Conservation (phyloP, 1,140 invertebrate species). For the Wiebesia pumilae region DNA sequence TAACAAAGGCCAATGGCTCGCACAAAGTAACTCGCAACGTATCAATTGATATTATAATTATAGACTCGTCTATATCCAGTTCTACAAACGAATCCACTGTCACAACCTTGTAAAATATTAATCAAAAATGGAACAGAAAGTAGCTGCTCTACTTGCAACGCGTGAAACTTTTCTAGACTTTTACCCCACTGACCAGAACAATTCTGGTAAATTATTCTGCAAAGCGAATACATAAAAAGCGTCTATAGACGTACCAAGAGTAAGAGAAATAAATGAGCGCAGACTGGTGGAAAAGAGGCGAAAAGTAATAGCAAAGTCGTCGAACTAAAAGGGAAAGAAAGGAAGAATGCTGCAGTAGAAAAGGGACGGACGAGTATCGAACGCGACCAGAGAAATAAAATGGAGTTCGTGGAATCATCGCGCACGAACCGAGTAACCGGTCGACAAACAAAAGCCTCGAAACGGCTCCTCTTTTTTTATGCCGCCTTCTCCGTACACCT, state of each 20-base stretch:
- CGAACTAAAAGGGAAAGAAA: not conserved
- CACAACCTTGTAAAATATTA: too few species aligned
- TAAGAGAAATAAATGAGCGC: not conserved
- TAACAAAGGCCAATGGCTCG: too few species aligned
- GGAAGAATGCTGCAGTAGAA: not conserved
- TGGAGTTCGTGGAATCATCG: slow-evolving; percentile 65
- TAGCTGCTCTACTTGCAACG: too few species aligned
- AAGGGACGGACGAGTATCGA: slow-evolving; percentile 55
- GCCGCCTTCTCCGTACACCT: not conserved
- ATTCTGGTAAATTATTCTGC: slow-evolving; percentile 4
- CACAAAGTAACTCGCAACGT: too few species aligned
- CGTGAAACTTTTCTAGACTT: not conserved
- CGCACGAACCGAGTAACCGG: slow-evolving; percentile 58
- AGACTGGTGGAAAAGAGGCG: not conserved
- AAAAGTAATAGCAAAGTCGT: slow-evolving; percentile 22
- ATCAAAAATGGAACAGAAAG: too few species aligned
- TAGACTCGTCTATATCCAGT: too few species aligned
- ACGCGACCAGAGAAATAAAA: slow-evolving; percentile 60
- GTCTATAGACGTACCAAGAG: not conserved
- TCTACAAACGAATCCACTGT: too few species aligned
- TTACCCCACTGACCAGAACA: not conserved
- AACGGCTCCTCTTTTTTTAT: slow-evolving; percentile 33
- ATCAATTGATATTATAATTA: too few species aligned
- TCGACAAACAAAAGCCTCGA: slow-evolving; percentile 67
- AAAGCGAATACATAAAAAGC: not conserved